Evolutionary conservation across 2,113 vertebrate genomes (phyloP).

Genomic region (Triplophysa dalaica): DNA sequence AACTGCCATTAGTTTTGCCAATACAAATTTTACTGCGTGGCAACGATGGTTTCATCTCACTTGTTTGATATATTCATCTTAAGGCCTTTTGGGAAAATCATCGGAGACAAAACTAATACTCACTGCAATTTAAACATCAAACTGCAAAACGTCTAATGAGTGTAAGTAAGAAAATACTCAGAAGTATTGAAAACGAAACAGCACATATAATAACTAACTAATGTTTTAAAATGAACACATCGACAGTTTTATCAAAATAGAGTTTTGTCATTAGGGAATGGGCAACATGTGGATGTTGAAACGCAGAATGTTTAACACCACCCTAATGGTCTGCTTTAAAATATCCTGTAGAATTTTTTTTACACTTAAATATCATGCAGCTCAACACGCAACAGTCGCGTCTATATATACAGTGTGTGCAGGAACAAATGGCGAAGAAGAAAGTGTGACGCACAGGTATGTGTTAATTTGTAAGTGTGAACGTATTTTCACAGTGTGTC

Average conservation of each 20-base stretch:
- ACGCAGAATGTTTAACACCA: not conserved
- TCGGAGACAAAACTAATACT: too few relatives aligned
- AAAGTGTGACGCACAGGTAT: not conserved
- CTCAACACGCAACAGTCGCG: not conserved
- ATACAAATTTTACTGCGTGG: too few relatives aligned
- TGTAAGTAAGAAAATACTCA: too few relatives aligned
- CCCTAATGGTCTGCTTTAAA: not conserved
- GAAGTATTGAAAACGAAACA: not conserved
- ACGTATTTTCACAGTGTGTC: conserved; percentile 6
- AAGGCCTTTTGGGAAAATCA: too few relatives aligned
- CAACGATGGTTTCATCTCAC: too few relatives aligned
- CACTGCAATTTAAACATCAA: too few relatives aligned
- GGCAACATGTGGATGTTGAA: not conserved
- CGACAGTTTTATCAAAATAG: not conserved
- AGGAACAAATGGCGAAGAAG: not conserved
- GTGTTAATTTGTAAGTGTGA: conserved; percentile 17
- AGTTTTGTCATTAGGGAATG: not conserved
- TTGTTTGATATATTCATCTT: too few relatives aligned
- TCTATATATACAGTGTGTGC: not conserved
- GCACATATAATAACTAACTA: not conserved
- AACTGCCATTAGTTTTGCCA: too few relatives aligned
- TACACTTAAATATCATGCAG: not conserved
- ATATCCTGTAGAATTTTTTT: not conserved
- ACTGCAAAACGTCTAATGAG: too few relatives aligned
- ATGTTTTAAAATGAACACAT: not conserved